Evolutionary conservation across 2,888 invertebrate genomes (phyloP).

Genomic region (Hemithea aestivaria): DNA sequence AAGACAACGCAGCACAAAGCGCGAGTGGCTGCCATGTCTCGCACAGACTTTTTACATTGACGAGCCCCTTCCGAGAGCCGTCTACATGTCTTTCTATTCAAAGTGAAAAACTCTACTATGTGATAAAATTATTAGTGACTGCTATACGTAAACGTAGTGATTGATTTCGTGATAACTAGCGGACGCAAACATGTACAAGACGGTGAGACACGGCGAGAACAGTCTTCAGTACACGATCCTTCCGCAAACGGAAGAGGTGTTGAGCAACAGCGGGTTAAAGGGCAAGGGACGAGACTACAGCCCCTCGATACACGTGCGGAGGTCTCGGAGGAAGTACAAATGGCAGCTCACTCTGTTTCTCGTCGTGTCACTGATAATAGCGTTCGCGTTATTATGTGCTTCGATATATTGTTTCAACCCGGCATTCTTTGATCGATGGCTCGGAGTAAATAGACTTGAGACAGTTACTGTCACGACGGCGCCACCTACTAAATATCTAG

Average conservation of each 20-base stretch:
- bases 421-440: conserved; percentile 20
- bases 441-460: conserved; percentile 5
- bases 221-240: conserved; percentile 87
- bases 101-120: conserved; percentile 52
- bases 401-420: conserved; percentile 50
- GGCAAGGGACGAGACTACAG: conserved; percentile 75
- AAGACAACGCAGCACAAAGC: conserved; percentile 65
- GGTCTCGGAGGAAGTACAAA: conserved; percentile 56
- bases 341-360: conserved; percentile 60
- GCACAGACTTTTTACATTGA: conserved; percentile 49
- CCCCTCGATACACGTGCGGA: conserved; percentile 66
- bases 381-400: conserved; percentile 34
- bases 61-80: conserved; percentile 35
- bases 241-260: conserved; percentile 84
- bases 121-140: conserved; percentile 51
- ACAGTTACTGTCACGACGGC: conserved; percentile 33
- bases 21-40: conserved; percentile 53
- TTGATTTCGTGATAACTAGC: conserved; percentile 54
- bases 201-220: conserved; percentile 86
- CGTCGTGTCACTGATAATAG: conserved; percentile 54
- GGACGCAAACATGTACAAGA: conserved; percentile 82
- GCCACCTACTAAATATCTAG: conserved; percentile 48
- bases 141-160: conserved; percentile 59
- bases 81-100: conserved; percentile 5
- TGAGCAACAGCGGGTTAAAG: conserved; percentile 79